Evolutionary conservation across 92 coral and sea anemone genomes (phyloP).

Genomic region (Umimayanthus kanabou): DNA sequence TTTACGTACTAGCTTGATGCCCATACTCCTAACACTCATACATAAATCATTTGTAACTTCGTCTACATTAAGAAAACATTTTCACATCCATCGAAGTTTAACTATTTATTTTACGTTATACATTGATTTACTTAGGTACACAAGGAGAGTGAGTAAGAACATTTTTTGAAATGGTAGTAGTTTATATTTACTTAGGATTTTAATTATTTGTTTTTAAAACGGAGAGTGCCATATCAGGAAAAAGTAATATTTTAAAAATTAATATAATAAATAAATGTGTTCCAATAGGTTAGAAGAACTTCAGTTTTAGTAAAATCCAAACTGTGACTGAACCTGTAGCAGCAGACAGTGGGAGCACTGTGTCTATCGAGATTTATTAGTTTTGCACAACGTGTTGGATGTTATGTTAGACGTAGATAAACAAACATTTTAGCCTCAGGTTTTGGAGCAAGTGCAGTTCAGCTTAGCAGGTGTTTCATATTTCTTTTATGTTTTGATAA

Average conservation of each 20-base stretch:
- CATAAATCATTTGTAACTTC: neutral
- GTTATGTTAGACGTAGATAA: no score
- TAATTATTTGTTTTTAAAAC: neutral
- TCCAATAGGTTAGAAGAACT: neutral
- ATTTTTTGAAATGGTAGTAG: neutral
- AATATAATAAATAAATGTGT: neutral
- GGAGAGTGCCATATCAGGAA: conserved; percentile 10
- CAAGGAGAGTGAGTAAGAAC: neutral
- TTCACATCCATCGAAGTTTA: neutral
- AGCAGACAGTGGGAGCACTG: neutral
- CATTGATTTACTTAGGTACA: neutral
- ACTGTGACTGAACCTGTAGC: neutral
- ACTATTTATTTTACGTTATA: neutral
- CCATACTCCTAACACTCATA: neutral
- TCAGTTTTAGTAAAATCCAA: neutral
- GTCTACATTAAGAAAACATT: neutral
- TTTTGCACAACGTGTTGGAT: neutral
- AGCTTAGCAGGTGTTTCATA: neutral
- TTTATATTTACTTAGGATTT: neutral
- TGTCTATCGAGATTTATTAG: neutral
- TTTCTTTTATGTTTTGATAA: no score
- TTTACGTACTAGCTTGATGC: neutral
- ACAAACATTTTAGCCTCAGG: neutral
- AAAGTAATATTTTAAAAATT: neutral
- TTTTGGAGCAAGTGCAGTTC: no score